Percentiles rank a stretch among this genome's conserved stretches.
phyloP scores from a whole-genome alignment of 1,140 invertebrate species.

The Heliconius melpomene region DNA sequence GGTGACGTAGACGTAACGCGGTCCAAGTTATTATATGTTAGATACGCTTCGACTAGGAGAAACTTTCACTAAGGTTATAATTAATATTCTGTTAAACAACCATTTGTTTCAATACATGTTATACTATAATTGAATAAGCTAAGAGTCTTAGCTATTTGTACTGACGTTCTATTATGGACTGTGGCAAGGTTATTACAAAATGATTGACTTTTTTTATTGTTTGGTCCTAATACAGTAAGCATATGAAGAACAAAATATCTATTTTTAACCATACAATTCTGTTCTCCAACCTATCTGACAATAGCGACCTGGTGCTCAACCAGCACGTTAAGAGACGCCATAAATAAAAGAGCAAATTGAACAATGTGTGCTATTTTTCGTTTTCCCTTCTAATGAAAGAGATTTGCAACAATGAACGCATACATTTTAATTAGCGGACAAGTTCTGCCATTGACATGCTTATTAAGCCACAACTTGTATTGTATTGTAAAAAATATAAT shows the following conservation, averaged over 20 bases:
- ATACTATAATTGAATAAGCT: not conserved
- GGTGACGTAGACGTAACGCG: not conserved
- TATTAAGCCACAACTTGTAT: not conserved
- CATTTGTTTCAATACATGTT: not conserved
- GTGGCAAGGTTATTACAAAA: not conserved
- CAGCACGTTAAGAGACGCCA: not conserved
- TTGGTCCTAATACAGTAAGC: not conserved
- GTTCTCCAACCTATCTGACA: not conserved
- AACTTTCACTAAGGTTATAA: not conserved
- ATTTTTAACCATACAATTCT: not conserved
- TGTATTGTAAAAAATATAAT: too few species aligned
- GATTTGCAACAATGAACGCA: not conserved
- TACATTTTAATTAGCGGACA: not conserved
- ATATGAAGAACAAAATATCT: not conserved
- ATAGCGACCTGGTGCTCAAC: not conserved
- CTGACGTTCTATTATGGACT: too few species aligned
- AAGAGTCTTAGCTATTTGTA: not conserved
- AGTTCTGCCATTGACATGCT: not conserved
- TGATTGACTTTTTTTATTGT: not conserved
- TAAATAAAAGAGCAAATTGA: constrained; percentile 3
- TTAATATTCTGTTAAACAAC: not conserved
- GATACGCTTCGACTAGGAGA: not conserved
- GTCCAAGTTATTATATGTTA: not conserved
- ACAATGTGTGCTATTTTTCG: not conserved
- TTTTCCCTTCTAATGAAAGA: not conserved